These are phyloP conservation scores for Lepeophtheirus nordmannii DNA, from an alignment of 2,888 invertebrate genomes.

Conservation along the genomic window DNA sequence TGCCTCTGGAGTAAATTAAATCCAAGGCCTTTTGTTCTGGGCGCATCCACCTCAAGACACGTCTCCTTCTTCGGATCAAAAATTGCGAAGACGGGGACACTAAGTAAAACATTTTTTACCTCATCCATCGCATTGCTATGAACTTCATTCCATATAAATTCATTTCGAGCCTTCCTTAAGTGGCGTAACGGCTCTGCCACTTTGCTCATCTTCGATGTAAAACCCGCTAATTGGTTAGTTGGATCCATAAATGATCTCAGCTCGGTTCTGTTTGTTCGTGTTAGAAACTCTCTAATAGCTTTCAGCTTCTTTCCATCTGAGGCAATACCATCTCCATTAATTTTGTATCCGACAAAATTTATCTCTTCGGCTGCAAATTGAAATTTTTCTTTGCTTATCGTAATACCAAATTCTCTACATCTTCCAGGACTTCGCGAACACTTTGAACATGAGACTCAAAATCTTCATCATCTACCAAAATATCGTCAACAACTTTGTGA, in stretches of 20 bases:
- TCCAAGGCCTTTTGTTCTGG: slow-evolving; percentile 6
- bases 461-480: neutral
- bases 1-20: slow-evolving; percentile 10
- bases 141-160: slow-evolving; percentile 7
- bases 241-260: slow-evolving; percentile 24
- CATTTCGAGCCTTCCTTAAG: slow-evolving; percentile 10
- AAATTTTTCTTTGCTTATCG: neutral
- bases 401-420: neutral
- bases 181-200: slow-evolving; percentile 21
- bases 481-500: neutral
- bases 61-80: slow-evolving; percentile 11
- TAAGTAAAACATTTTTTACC: slow-evolving; percentile 16
- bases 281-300: slow-evolving; percentile 22
- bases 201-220: slow-evolving; percentile 1
- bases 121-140: slow-evolving; percentile 12
- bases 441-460: neutral
- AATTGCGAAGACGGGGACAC: slow-evolving; percentile 1
- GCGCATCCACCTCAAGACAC: slow-evolving; percentile 18
- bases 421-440: neutral
- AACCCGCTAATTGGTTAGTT: slow-evolving; percentile 16
- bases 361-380: neutral
- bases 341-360: neutral
- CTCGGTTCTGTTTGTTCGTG: slow-evolving; percentile 24
- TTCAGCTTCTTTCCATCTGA: slow-evolving; percentile 13
- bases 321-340: neutral